These are phyloP conservation scores for Arge pagana DNA, from an alignment of 2,888 invertebrate species.

Conservation along the genomic window DNA sequence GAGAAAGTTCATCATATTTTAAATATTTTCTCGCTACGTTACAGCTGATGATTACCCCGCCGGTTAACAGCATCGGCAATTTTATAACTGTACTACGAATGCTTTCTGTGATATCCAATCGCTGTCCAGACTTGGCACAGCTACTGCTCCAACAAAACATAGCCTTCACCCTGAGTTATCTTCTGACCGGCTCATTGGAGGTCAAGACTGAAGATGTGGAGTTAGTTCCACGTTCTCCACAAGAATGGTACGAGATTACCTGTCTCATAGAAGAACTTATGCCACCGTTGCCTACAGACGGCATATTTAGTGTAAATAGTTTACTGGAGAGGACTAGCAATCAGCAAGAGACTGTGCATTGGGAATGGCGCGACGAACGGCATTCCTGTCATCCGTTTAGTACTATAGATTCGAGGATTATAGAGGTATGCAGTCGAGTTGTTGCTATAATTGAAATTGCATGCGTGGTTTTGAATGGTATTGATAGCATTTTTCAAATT, in stretches of 20 bases:
- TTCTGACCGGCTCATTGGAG: slow-evolving; percentile 87
- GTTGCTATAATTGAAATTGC: too few species aligned
- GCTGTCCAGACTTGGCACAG: slow-evolving; percentile 92
- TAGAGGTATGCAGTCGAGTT: slow-evolving; percentile 73
- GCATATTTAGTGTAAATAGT: slow-evolving; percentile 92
- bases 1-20: too few species aligned
- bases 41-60: slow-evolving; percentile 89
- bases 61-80: slow-evolving; percentile 92
- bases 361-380: slow-evolving; percentile 98
- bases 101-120: slow-evolving; percentile 94
- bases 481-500: too few species aligned
- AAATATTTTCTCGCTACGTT: slow-evolving; percentile 33
- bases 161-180: slow-evolving; percentile 91
- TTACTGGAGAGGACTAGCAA: slow-evolving; percentile 78
- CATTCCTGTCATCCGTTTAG: slow-evolving; percentile 91
- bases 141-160: slow-evolving; percentile 92
- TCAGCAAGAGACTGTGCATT: slow-evolving; percentile 78
- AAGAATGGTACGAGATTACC: slow-evolving; percentile 97
- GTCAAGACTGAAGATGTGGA: slow-evolving; percentile 72
- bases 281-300: slow-evolving; percentile 94
- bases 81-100: slow-evolving; percentile 96
- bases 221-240: slow-evolving; percentile 87
- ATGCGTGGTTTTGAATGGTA: too few species aligned
- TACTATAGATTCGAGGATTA: slow-evolving; percentile 88
- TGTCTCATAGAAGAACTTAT: slow-evolving; percentile 96